Evolutionary conservation across 2,888 invertebrate species (phyloP).

Genomic region (Salticus scenicus): DNA sequence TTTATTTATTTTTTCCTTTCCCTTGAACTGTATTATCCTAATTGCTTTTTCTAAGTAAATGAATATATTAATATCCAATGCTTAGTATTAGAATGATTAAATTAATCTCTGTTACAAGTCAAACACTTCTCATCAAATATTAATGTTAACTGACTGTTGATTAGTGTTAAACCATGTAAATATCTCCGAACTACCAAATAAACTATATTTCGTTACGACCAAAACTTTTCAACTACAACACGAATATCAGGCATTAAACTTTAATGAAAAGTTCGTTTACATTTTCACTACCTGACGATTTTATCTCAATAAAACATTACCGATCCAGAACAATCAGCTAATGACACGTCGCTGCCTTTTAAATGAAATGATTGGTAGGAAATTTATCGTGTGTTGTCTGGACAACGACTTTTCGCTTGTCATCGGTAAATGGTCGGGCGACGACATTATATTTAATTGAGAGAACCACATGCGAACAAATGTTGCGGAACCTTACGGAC

Average conservation of each 20-base stretch:
- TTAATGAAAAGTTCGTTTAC: neutral
- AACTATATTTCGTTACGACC: no score
- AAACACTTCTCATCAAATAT: no score
- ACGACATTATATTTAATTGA: slow-evolving; percentile 61
- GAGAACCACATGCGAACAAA: slow-evolving; percentile 31
- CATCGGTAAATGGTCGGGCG: neutral
- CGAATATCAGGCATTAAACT: neutral
- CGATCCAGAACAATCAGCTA: slow-evolving; percentile 29
- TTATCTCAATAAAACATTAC: neutral
- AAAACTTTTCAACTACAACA: no score
- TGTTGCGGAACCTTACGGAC: neutral
- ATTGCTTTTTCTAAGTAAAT: no score
- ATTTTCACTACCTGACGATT: neutral
- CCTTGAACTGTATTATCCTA: no score
- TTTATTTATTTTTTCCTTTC: no score
- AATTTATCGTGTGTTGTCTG: neutral
- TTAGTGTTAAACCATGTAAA: no score
- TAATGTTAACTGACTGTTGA: no score
- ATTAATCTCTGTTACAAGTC: no score
- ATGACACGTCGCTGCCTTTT: slow-evolving; percentile 23
- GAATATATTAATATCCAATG: no score
- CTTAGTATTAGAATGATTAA: no score
- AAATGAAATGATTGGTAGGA: neutral
- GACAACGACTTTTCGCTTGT: neutral
- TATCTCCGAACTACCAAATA: no score